These are phyloP conservation scores for Embidobia sp. DNA, from an alignment of 2,888 invertebrate genomes.

Conservation along the genomic window DNA sequence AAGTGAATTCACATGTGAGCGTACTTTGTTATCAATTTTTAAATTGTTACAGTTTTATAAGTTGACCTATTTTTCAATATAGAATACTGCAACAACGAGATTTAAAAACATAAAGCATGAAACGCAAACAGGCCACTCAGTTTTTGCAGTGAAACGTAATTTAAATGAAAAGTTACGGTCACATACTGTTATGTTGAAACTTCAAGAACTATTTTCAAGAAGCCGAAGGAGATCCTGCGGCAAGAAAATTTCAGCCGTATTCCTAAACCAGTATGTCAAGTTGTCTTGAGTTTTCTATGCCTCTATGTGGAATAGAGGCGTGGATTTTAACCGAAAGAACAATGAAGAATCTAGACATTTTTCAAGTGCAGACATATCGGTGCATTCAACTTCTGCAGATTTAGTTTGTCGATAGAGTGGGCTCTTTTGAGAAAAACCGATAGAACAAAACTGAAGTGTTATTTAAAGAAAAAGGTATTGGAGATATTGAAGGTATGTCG, in stretches of 20 bases:
- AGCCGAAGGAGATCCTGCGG: slow-evolving; percentile 14
- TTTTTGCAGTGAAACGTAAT: no score
- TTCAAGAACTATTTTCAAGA: slow-evolving; percentile 7
- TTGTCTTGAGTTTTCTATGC: slow-evolving; percentile 19
- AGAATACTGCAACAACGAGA: no score
- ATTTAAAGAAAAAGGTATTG: not conserved
- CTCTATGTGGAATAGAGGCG: slow-evolving; percentile 18
- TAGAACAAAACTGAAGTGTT: no score
- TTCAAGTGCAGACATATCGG: slow-evolving; percentile 8
- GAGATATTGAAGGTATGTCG: slow-evolving; percentile 5
- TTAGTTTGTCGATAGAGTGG: not conserved
- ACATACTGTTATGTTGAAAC: slow-evolving; percentile 5
- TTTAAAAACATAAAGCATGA: no score
- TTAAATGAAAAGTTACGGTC: not conserved
- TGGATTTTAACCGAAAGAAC: slow-evolving; percentile 42
- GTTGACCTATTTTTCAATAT: no score
- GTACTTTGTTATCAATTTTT: no score
- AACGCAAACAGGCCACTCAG: no score
- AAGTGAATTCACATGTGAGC: no score
- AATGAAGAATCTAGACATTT: slow-evolving; percentile 32
- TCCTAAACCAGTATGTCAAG: slow-evolving; percentile 22
- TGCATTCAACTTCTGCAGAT: slow-evolving; percentile 19
- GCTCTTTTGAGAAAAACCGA: slow-evolving; percentile 6
- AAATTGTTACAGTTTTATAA: no score
- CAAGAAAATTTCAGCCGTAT: slow-evolving; percentile 17